Conservation (phyloP, 2,113 vertebrate genomes). For the Poeciliopsis occidentalis region DNA sequence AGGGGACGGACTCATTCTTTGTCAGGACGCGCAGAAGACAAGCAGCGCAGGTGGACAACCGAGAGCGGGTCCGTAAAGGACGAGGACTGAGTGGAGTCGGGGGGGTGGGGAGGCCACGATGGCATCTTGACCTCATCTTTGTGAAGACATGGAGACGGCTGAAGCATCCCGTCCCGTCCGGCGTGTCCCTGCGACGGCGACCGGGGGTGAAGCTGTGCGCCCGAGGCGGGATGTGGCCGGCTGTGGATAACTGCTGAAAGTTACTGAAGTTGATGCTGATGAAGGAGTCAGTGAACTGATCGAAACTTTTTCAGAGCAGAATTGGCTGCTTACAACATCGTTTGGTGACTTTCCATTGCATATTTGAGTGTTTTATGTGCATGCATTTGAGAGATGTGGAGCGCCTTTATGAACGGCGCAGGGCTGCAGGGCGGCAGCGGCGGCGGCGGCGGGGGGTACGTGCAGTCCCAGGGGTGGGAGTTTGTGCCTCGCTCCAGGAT, state of each 20-base stretch:
- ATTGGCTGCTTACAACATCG: conserved; percentile 9
- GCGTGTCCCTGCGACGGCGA: conserved; percentile 19
- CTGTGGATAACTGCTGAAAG: conserved; percentile 56
- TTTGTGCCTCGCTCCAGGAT: conserved; percentile 68
- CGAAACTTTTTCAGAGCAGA: neutral
- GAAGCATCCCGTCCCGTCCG: conserved; percentile 25
- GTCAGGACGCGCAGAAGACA: neutral
- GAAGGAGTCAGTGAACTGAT: conserved; percentile 11
- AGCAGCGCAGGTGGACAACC: conserved; percentile 1
- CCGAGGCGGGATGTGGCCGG: conserved; percentile 61
- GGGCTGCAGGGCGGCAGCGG: conserved; percentile 53
- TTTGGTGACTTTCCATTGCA: neutral
- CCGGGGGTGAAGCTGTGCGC: conserved; percentile 24
- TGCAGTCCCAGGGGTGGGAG: conserved; percentile 74
- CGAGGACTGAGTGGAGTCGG: neutral
- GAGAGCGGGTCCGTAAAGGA: neutral
- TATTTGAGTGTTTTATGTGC: conserved; percentile 21
- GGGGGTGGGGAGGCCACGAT: conserved; percentile 16
- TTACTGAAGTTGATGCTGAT: conserved; percentile 18
- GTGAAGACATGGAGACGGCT: conserved; percentile 70
- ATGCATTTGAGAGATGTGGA: conserved; percentile 65
- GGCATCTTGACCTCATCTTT: conserved; percentile 72
- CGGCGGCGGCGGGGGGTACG: conserved; percentile 69
- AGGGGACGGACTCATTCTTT: neutral
- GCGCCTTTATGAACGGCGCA: conserved; percentile 73